Conservation (phyloP, 2,113 vertebrate species). For the Micronycteris hirsuta region DNA sequence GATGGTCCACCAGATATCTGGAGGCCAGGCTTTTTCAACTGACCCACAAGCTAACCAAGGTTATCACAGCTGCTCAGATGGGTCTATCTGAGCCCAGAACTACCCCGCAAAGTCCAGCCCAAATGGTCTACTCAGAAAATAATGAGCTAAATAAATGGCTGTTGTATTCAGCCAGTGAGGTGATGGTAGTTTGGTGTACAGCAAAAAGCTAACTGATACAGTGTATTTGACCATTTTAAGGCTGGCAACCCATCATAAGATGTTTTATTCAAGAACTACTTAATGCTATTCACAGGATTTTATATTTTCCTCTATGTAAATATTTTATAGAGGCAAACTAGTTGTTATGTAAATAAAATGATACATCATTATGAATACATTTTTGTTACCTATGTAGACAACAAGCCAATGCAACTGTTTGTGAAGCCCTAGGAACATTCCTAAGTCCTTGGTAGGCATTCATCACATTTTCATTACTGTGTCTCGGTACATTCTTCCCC, state of each 20-base stretch:
- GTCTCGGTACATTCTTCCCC: not conserved
- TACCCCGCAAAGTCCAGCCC: not conserved
- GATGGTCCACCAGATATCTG: not conserved
- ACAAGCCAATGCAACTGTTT: not conserved
- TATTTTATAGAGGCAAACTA: not conserved
- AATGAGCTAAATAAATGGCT: not conserved
- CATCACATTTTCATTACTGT: constrained; percentile 50
- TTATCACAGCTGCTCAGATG: not conserved
- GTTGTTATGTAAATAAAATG: not conserved
- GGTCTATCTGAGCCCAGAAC: not conserved
- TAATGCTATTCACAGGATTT: not conserved
- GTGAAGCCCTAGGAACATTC: not conserved
- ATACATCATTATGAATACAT: not conserved
- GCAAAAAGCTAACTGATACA: not conserved
- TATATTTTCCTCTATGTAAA: not conserved
- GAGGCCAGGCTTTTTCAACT: not conserved
- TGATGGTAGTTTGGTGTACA: not conserved
- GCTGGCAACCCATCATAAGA: not conserved
- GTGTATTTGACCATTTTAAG: not conserved
- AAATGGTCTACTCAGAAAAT: not conserved
- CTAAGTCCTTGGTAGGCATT: constrained; percentile 27
- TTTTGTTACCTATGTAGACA: not conserved
- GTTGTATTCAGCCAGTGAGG: not conserved
- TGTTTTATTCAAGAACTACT: not conserved
- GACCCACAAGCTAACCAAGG: not conserved